Evolutionary conservation across 2,888 invertebrate species (phyloP).

Genomic region (Orthosia cruda): DNA sequence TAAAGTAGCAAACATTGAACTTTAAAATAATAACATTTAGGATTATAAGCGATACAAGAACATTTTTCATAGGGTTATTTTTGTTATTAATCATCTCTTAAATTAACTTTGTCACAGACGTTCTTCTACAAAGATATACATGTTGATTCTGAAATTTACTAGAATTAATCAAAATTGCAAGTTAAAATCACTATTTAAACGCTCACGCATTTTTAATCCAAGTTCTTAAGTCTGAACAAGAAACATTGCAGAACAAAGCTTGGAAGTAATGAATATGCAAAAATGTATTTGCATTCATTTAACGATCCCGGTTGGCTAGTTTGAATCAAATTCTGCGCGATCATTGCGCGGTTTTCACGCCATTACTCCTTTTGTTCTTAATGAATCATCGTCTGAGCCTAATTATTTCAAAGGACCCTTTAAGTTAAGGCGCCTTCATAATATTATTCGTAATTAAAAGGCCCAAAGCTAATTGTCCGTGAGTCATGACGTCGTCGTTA

Average conservation of each 20-base stretch:
- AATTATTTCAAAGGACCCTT: slow-evolving; percentile 86
- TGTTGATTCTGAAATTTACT: neutral
- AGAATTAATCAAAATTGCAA: slow-evolving; percentile 6
- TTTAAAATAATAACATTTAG: neutral
- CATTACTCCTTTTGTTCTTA: slow-evolving; percentile 88
- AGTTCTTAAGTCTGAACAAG: slow-evolving; percentile 42
- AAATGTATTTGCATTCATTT: slow-evolving; percentile 64
- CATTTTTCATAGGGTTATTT: neutral
- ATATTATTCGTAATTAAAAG: slow-evolving; percentile 89
- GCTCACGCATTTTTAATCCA: slow-evolving; percentile 35
- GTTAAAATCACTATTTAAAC: slow-evolving; percentile 21
- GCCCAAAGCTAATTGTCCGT: slow-evolving; percentile 87
- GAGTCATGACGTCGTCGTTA: slow-evolving; percentile 81
- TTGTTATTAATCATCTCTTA: neutral
- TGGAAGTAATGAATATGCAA: slow-evolving; percentile 63
- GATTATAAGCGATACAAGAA: no score
- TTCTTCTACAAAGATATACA: neutral
- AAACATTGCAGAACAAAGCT: slow-evolving; percentile 52
- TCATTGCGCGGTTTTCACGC: slow-evolving; percentile 80
- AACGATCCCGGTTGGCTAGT: slow-evolving; percentile 39
- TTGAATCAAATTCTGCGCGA: slow-evolving; percentile 71
- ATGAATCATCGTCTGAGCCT: slow-evolving; percentile 85
- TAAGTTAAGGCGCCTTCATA: slow-evolving; percentile 83
- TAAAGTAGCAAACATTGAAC: neutral
- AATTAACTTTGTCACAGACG: neutral